Evolutionary conservation across 2,113 vertebrate genomes (phyloP).

Genomic region (Diglossa brunneiventris): DNA sequence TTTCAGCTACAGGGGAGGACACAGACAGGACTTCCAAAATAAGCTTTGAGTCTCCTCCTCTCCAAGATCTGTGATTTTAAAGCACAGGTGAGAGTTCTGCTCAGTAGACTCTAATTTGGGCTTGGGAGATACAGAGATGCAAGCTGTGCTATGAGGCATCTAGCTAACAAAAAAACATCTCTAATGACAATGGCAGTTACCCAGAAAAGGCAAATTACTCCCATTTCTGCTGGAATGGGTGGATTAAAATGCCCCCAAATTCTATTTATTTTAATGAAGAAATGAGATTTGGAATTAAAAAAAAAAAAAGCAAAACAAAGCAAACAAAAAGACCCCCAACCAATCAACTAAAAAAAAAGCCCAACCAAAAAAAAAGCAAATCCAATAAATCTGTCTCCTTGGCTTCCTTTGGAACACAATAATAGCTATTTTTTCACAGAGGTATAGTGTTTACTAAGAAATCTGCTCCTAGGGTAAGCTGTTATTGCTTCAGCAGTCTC

Average conservation of each 20-base stretch:
- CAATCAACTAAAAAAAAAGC: background rate
- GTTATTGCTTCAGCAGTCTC: constrained; percentile 45
- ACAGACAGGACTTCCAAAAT: background rate
- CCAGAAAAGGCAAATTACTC: background rate
- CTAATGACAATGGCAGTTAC: background rate
- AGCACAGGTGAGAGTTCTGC: background rate
- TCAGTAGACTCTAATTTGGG: background rate
- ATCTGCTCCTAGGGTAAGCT: constrained; percentile 25
- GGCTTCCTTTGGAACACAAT: background rate
- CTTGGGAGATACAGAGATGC: background rate
- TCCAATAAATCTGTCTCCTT: background rate
- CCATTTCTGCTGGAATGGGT: background rate
- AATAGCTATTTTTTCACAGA: constrained; percentile 32
- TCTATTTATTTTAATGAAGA: background rate
- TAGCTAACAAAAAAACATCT: background rate
- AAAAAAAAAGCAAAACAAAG: too few relatives aligned
- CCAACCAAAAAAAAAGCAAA: background rate
- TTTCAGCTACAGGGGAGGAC: background rate
- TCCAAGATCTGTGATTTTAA: background rate
- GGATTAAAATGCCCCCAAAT: background rate
- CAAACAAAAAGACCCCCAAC: background rate
- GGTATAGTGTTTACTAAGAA: constrained; percentile 15
- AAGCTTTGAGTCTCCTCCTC: background rate
- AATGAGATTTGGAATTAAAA: background rate
- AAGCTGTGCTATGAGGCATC: background rate